Base-by-base conservation (phyloP, 2,888 invertebrate species). In the Caradrina kadenii region DNA sequence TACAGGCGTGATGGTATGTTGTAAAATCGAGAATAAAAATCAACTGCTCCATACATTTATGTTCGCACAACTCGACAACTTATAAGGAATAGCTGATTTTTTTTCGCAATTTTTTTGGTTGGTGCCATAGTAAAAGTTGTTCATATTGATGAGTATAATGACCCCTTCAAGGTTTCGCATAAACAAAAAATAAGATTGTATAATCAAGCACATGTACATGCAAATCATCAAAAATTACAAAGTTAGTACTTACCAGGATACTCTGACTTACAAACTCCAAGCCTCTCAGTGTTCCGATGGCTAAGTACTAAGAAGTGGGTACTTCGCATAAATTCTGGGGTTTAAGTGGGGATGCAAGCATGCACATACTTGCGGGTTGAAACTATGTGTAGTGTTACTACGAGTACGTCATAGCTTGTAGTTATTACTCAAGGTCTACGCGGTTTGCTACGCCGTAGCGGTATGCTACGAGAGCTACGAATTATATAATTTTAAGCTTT, bases 251-350 rank as follows among this genome's bases (percentile, higher is more conserved):
- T 22, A 49, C 15, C 39, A 17, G 13, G 17, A 15, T 53, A 19
- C 1, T 2, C 19, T 31, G 52, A 65, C 52, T 66, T 53, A 1
- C 26, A 50, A 73, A 67, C 49, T 26, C 4, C 21, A 17, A 62
- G 22, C 45, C 53, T 50, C 62, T 72, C 54, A 63, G 21, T 19
- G 65, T 70, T 76, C 62, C 64, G 61, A 26, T 1, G 13, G 45
- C 53, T 59, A 8, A 62, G 64, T 53, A 61, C 61, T 10, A 11
- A 69, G 52, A 22, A 64, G 39, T 49, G 35, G 53, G 49, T 64
- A 50, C 54, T 76, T 76, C 42, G 58, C 64, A 70, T 65, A 70
- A 22, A 75, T 70, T 65, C 53, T 39, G 22, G 53, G 49, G 22
- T 11, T 59, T 55, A 63, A 67, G 54, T 72, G 53, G 21, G 26